Evolutionary conservation across 2,888 invertebrate genomes (phyloP), one percentile per base, ranked within the genome.

Genomic region (Agrilus mali): DNA sequence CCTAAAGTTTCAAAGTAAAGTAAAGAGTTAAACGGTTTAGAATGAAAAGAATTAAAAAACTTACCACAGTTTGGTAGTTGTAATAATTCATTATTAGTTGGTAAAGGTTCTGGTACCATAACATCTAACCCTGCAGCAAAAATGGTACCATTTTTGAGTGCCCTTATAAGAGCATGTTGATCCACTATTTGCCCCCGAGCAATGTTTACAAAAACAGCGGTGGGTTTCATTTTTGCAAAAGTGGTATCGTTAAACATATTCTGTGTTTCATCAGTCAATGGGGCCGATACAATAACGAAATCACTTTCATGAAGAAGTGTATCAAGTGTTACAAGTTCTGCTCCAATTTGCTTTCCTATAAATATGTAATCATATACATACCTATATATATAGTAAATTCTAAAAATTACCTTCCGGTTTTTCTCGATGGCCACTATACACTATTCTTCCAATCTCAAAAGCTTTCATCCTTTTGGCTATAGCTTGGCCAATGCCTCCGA

Each of bases 81-180:
- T 12, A 88, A 60, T n/a, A 95, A 68, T 42, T 83, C 83, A 63
- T 88, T 80, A 61, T 83, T 78, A 6, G 74, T 64, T 0, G 93
- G 86, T 41, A 96, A 62, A 0, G 95, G 95, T 63, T 96, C 95
- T 0, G 95, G 94, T 1, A 80, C 78, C 57, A 85, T 86, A 3
- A 95, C 95, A 63, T 96, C 95, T 2, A 96, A 70, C 0, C 93
- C 95, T 2, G 94, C 95, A 0, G 85, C 85, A 59, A 80, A 83
- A 48, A 95, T 93, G 50, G 74, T 71, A 2, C 79, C 77, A 33
- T 70, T 72, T 56, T 79, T 79, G 38, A 96, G 67, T 0, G 93
- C 93, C 40, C 75, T 73, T 42, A 84, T 77, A 17, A 96, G 66
- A 46, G 84, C 90, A 1, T 85, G 78, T 58, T 93, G 92, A 51